A percentile compares a stretch with the other conserved stretches of the same genome.
phyloP scores from a whole-genome alignment of 2,797 vertebrate species.

The Melanotaenia boesemani region DNA sequence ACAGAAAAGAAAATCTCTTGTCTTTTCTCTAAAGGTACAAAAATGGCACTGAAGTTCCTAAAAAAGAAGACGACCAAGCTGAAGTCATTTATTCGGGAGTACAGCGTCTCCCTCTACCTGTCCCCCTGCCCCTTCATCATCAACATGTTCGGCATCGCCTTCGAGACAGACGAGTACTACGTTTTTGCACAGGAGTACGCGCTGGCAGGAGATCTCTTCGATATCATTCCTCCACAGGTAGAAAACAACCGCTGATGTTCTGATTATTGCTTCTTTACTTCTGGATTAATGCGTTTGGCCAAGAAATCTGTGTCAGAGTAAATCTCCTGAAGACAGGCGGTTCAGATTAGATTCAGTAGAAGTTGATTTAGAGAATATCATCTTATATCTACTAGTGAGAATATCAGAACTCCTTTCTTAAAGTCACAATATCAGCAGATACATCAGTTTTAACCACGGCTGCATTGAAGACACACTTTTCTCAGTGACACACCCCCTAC shows the following conservation, averaged over 20 bases:
- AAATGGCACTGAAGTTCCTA: slow-evolving; percentile 90
- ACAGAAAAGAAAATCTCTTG: background rate
- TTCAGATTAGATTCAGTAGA: too few relatives aligned
- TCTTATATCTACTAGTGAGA: too few relatives aligned
- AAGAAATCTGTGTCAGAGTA: too few relatives aligned
- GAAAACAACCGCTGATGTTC: background rate
- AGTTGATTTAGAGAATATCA: too few relatives aligned
- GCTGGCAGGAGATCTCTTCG: slow-evolving; percentile 88
- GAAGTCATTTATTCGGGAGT: slow-evolving; percentile 88
- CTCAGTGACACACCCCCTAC: too few relatives aligned
- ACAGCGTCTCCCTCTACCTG: slow-evolving; percentile 88
- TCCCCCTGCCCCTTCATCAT: slow-evolving; percentile 89
- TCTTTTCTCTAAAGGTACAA: slow-evolving; percentile 78
- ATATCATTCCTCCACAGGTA: slow-evolving; percentile 90
- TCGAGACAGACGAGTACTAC: slow-evolving; percentile 88
- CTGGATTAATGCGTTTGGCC: too few relatives aligned
- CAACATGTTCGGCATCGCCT: slow-evolving; percentile 88
- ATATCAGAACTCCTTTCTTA: too few relatives aligned
- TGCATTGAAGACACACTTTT: too few relatives aligned
- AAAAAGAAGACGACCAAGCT: slow-evolving; percentile 90
- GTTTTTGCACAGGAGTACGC: slow-evolving; percentile 90
- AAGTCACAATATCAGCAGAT: too few relatives aligned
- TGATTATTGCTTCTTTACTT: too few relatives aligned
- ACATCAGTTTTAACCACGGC: too few relatives aligned
- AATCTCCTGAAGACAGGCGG: too few relatives aligned